Evolutionary conservation across 1,140 invertebrate species (phyloP), one percentile per base, ranked within the genome.

Genomic region (Drosophila equinoxialis): DNA sequence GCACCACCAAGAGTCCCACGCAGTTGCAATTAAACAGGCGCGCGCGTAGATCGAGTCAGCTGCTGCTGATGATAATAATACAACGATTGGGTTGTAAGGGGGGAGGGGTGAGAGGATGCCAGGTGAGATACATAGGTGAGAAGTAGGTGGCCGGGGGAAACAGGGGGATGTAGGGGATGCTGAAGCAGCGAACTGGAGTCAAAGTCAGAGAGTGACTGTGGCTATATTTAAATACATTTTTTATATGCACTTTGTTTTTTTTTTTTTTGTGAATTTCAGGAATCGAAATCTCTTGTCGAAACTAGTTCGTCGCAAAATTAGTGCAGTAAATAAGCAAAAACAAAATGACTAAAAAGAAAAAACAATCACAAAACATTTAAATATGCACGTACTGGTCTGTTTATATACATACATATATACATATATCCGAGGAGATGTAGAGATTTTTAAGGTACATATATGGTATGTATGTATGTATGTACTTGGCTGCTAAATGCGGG

Each of bases 211-310:
- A 60, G 58, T 14, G 61, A 7, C 13, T 63, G 42, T 48, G 37
- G 74, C 45, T 63, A 71, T 68, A 84, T 85, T 77, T 87, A 79
- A 73, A 77, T 74, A 79, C 62, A 77, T 83, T 83, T 74, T 87
- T 89, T 87, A 79, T 87, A 89, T 89, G 84, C 83, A 89, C 73
- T 87, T 89, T 77, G 69, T 86, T 74, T 74, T 75, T 55, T 89
- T 77, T 67, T 86, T 74, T 74, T 78, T 30, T 30, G 30, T 55
- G 62, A 62, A 59, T 67, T 78, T 77, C 75, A 78, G 75, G 75
- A 82, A 69, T 74, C 76, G 69, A 69, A 63, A 74, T 76, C 71
- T 48, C 76, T 42, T 74, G 67, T 59, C 37, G 68, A 87, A 86
- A 86, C 83, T 86, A 86, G 83, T 86, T 86, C 83, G 79, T 72